These are phyloP conservation scores for Cryptoprocta ferox DNA, from an alignment of 2,797 vertebrate species.

Conservation along the genomic window DNA sequence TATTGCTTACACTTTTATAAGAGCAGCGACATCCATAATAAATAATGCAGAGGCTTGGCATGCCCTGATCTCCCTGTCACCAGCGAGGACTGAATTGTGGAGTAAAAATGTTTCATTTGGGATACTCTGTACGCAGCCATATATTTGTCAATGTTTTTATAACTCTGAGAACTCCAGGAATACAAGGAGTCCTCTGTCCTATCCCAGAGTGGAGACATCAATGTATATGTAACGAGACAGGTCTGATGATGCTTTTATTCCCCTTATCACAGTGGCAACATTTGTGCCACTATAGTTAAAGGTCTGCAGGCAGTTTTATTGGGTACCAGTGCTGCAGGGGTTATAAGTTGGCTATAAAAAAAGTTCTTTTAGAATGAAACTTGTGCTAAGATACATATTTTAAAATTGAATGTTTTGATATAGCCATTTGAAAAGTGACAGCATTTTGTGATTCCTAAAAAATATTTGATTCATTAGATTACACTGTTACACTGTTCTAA, in stretches of 20 bases:
- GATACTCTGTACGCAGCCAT: constrained; percentile 38
- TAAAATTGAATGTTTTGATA: constrained; percentile 75
- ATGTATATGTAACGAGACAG: constrained; percentile 48
- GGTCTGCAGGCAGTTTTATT: constrained; percentile 76
- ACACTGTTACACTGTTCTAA: background rate
- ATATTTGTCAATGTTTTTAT: constrained; percentile 77
- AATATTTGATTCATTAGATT: background rate
- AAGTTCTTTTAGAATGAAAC: constrained; percentile 76
- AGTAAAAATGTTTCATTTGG: constrained; percentile 71
- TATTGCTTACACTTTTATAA: constrained; percentile 56
- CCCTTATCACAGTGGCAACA: constrained; percentile 68
- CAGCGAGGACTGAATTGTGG: constrained; percentile 29
- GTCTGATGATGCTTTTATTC: constrained; percentile 64
- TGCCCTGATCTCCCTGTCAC: constrained; percentile 69
- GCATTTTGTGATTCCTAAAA: constrained; percentile 7
- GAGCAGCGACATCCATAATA: constrained; percentile 51
- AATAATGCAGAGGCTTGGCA: constrained; percentile 66
- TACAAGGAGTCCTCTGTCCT: constrained; percentile 63
- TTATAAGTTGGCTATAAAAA: constrained; percentile 80
- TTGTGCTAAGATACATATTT: constrained; percentile 75
- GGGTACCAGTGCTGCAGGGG: constrained; percentile 67
- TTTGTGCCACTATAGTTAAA: constrained; percentile 72
- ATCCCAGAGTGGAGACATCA: constrained; percentile 59
- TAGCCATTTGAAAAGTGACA: constrained; percentile 67
- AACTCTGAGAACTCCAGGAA: constrained; percentile 69